These are phyloP conservation scores for Nomada lathburiana DNA, from an alignment of 2,888 invertebrate species.

Conservation along the genomic window DNA sequence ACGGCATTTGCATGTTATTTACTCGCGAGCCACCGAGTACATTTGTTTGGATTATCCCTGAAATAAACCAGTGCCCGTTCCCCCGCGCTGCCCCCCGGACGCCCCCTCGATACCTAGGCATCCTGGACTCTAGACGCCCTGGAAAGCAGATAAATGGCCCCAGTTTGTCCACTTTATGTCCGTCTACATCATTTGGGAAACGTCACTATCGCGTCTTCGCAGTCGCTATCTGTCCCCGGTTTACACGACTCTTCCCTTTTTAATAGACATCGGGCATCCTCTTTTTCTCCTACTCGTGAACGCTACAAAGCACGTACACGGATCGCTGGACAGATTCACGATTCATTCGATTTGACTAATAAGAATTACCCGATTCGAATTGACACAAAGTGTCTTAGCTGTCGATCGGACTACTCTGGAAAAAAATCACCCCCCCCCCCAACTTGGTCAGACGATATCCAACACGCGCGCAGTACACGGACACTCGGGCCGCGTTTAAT, in stretches of 20 bases:
- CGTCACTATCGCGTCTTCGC: constrained; percentile 67
- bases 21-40: constrained; percentile 84
- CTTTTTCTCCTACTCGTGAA: neutral
- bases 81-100: constrained; percentile 69
- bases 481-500: neutral
- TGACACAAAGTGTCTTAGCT: too few species aligned
- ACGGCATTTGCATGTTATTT: constrained; percentile 85
- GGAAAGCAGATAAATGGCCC: constrained; percentile 81
- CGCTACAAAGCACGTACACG: too few species aligned
- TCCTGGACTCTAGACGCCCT: constrained; percentile 70
- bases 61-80: constrained; percentile 82
- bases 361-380: too few species aligned
- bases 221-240: constrained; percentile 20
- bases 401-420: too few species aligned
- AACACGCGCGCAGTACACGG: too few species aligned
- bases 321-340: too few species aligned
- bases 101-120: constrained; percentile 67
- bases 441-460: too few species aligned
- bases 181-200: constrained; percentile 77
- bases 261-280: constrained; percentile 6
- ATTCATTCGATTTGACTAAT: too few species aligned
- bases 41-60: constrained; percentile 85
- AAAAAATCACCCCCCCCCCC: too few species aligned
- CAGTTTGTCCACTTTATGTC: constrained; percentile 78
- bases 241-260: constrained; percentile 26